Conservation (phyloP, 2,888 invertebrate species). For the Tromatobia lineatoria region DNA sequence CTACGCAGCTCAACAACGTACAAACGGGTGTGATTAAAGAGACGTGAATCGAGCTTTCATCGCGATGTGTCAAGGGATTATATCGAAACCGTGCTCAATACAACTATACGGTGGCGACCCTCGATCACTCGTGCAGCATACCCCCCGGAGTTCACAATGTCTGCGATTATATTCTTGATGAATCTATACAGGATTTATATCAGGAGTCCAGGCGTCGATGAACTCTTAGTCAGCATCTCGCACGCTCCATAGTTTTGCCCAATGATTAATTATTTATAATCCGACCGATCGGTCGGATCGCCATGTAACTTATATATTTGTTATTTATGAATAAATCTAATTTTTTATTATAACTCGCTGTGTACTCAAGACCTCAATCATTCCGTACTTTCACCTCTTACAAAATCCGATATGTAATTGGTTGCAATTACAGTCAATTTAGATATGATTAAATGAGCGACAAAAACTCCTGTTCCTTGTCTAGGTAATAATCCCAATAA, state of each 20-base stretch:
- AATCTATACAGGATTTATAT: slow-evolving; percentile 33
- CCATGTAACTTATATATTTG: slow-evolving; percentile 82
- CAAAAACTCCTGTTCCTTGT: not conserved
- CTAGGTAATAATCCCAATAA: not conserved
- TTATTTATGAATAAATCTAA: slow-evolving; percentile 82
- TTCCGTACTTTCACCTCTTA: slow-evolving; percentile 53
- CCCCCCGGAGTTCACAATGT: slow-evolving; percentile 63
- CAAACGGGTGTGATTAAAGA: slow-evolving; percentile 58
- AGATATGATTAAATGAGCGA: not conserved
- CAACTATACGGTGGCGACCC: slow-evolving; percentile 44
- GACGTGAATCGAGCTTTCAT: slow-evolving; percentile 48
- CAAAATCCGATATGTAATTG: not conserved
- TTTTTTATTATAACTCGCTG: slow-evolving; percentile 66
- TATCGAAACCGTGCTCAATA: slow-evolving; percentile 37
- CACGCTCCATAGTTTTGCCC: slow-evolving; percentile 76
- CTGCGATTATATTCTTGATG: slow-evolving; percentile 45
- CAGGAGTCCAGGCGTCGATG: slow-evolving; percentile 61
- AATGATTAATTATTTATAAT: slow-evolving; percentile 81
- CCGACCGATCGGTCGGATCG: slow-evolving; percentile 70
- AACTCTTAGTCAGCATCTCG: slow-evolving; percentile 78
- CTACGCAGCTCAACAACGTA: slow-evolving; percentile 43
- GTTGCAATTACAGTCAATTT: not conserved
- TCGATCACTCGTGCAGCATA: slow-evolving; percentile 65
- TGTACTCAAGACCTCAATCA: slow-evolving; percentile 55
- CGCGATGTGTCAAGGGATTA: slow-evolving; percentile 42